Evolutionary conservation across 2,797 vertebrate genomes (phyloP), one percentile per base, ranked within the genome.

Genomic region (Uromys caudimaculatus): DNA sequence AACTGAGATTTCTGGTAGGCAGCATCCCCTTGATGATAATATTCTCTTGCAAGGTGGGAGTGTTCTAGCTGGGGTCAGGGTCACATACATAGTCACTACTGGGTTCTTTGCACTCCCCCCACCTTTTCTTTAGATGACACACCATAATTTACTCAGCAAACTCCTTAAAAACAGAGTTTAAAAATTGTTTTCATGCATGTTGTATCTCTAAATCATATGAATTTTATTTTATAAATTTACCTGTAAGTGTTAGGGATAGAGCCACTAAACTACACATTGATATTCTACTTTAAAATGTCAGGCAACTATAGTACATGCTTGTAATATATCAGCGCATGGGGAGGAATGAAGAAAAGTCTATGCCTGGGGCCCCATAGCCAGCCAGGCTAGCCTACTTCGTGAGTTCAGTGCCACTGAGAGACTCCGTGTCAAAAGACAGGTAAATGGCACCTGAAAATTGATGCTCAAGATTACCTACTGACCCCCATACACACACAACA

Each of bases 151-250:
- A 11, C 35, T 78, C 76, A 93, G 69, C 11, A 87, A 93, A 90
- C 62, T 73, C 50, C 27, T 91, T 92, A 29, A 62, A 84, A 79
- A 11, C 3, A 92, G 35, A 11, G 19, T 97, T 89, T 54, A 91
- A 91, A 90, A 75, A 76, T 19, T 88, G 29, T 94, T 95, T 60
- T 29, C 0, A 91, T 56, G 27, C 73, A 50, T 73, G 60, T 24
- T 41, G 56, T 86, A 54, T 94, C 50, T 89, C 58, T 93, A n/a
- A 60, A 86, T 13, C 23, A 38, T 54, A 4, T 50, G 19, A 35
- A 78, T 85, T 64, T 96, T 85, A 89, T 82, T 92, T 24, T 23
- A 52, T 78, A 85, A 60, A 88, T 44, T 9, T 32, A 77, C n/a
- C 16, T 73, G 12, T 86, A 10, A 41, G 47, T 71, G 35, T 73